phyloP scores from a whole-genome alignment of 2,888 invertebrate species.

The Spodoptera exigua region DNA sequence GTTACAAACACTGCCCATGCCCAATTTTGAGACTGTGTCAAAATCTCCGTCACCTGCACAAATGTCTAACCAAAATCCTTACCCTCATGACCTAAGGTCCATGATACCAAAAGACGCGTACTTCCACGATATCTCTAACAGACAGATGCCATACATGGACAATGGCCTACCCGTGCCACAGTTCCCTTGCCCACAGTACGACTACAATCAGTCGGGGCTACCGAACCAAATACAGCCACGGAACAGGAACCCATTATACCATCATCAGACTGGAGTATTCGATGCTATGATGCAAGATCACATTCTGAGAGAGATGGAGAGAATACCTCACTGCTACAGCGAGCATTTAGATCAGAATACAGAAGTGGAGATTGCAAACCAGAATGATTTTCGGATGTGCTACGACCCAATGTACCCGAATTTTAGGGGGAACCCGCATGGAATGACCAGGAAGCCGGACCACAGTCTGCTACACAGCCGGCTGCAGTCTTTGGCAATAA shows the following conservation, averaged over 20 bases:
- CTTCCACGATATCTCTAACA: slow-evolving; percentile 89
- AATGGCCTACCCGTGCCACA: slow-evolving; percentile 73
- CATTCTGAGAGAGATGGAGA: slow-evolving; percentile 84
- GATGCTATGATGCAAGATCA: slow-evolving; percentile 89
- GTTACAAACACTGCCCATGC: slow-evolving; percentile 85
- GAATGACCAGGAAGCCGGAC: slow-evolving; percentile 76
- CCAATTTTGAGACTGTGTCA: slow-evolving; percentile 90
- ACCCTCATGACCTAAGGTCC: slow-evolving; percentile 71
- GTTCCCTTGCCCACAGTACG: slow-evolving; percentile 72
- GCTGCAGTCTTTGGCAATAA: slow-evolving; percentile 84
- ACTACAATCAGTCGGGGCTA: slow-evolving; percentile 76
- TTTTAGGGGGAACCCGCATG: slow-evolving; percentile 72
- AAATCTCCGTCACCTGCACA: slow-evolving; percentile 81
- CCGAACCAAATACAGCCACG: slow-evolving; percentile 76
- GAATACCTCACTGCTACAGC: slow-evolving; percentile 86
- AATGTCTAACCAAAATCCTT: slow-evolving; percentile 56
- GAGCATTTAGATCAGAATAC: slow-evolving; percentile 84
- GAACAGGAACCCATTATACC: slow-evolving; percentile 82
- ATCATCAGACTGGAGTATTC: slow-evolving; percentile 83
- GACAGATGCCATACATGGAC: slow-evolving; percentile 81
- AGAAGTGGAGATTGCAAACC: slow-evolving; percentile 85
- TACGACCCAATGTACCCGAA: slow-evolving; percentile 75
- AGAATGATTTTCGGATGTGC: slow-evolving; percentile 82
- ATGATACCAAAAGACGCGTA: slow-evolving; percentile 90
- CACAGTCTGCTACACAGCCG: slow-evolving; percentile 83